Conservation (phyloP, 2,888 invertebrate genomes). For the Belgica antarctica region DNA sequence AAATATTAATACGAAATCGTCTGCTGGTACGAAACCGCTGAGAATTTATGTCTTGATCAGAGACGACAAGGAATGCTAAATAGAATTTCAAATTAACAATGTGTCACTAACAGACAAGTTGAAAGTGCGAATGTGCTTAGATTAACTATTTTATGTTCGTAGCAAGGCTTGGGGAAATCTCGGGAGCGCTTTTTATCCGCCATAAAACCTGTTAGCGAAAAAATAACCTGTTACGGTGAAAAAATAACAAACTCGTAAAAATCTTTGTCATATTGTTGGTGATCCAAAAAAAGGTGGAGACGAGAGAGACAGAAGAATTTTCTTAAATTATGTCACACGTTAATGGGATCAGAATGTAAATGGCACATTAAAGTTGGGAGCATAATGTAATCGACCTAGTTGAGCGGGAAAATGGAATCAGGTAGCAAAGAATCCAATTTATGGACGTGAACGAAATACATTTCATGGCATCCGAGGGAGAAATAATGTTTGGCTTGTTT, state of each 20-base stretch:
- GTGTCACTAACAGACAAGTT: not conserved
- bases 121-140: not conserved
- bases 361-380: not conserved
- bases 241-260: not conserved
- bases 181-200: not conserved
- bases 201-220: not conserved
- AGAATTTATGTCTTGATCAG: too few relatives aligned
- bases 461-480: not conserved
- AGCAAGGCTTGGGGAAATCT: not conserved
- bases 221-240: not conserved
- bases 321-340: conserved; percentile 1
- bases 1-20: too few relatives aligned
- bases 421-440: conserved; percentile 4
- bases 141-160: conserved; percentile 12
- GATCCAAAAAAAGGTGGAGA: not conserved
- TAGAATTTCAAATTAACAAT: not conserved
- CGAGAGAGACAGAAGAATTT: not conserved
- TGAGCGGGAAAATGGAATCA: not conserved
- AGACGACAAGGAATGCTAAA: too few relatives aligned
- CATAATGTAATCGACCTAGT: conserved; percentile 17
- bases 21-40: too few relatives aligned
- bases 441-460: not conserved
- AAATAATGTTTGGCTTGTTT: too few relatives aligned
- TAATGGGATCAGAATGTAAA: conserved; percentile 17
- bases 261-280: not conserved